Base-by-base conservation (phyloP, 2,113 vertebrate species). In the Cheirogaleus medius region DNA sequence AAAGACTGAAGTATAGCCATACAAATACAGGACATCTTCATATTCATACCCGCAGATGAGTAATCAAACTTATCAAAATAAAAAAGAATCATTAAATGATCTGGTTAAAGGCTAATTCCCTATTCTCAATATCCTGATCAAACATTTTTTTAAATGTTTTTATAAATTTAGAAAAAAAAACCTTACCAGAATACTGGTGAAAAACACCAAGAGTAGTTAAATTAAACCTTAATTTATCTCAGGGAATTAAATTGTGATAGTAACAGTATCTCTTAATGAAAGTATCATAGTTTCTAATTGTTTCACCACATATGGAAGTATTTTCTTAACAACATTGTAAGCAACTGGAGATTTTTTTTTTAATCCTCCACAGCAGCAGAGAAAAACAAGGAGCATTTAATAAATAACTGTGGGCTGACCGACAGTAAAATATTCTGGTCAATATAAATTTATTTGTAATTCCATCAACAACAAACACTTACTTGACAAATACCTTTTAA, bases 401-500 rank as follows among this genome's bases (percentile, higher is more conserved):
- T 66, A 91, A 95, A 49, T 82, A 66, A 95, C 27, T 91, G 49
- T 91, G 74, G n/a, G 44, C 21, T 91, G 37, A 82, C 0, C 80
- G 56, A 83, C 3, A 64, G 21, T 86, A 56, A 91, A 73, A 88
- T 89, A 34, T 15, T 44, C 69, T 42, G 9, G 60, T 63, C 13
- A 69, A 73, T 80, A 29, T 71, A 84, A 95, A 96, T 18, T 58
- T 87, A 96, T 42, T 27, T 60, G 39, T 71, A 73, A 71, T 90
- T 42, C 39, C 66, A 95, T 64, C 93, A 97, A 94, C 42, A 90
- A 87, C 21, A 90, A 88, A 73, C 54, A 92, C 64, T 91, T 84
- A 92, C 69, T 91, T 84, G 49, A 87, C 21, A 96, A 73, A 94
- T 56, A 94, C 60, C 58, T 96, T 90, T 97, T 96, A 97, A 91